These are phyloP conservation scores for Cotesia typhae DNA, from an alignment of 1,140 invertebrate species.

Conservation along the genomic window DNA sequence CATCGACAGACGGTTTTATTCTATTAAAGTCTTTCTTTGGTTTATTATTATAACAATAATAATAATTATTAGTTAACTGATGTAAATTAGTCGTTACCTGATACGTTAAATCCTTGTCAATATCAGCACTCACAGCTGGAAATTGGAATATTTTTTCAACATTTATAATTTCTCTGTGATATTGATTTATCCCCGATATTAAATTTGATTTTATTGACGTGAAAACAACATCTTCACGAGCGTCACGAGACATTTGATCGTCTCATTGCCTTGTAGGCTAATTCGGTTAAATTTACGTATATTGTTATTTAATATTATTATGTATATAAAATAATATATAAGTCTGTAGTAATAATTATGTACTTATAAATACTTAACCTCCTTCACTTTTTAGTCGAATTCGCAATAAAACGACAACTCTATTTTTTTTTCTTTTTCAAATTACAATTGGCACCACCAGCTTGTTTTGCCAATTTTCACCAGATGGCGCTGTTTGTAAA, in stretches of 20 bases:
- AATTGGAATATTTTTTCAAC: conserved; percentile 12
- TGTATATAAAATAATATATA: too few species aligned
- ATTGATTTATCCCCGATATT: conserved; percentile 50
- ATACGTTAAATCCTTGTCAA: not conserved
- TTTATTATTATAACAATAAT: conserved; percentile 1
- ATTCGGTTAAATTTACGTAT: not conserved
- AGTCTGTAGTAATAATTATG: too few species aligned
- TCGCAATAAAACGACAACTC: too few species aligned
- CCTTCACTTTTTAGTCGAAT: too few species aligned
- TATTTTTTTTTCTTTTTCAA: too few species aligned
- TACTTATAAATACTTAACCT: too few species aligned
- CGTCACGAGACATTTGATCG: conserved; percentile 55
- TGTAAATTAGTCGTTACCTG: conserved; percentile 10
- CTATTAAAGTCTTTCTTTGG: conserved; percentile 7
- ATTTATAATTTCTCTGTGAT: conserved; percentile 33
- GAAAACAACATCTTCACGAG: conserved; percentile 48
- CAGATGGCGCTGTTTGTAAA: too few species aligned
- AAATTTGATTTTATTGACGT: conserved; percentile 49
- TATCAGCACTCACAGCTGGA: too few species aligned
- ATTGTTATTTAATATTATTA: too few species aligned
- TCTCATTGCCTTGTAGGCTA: conserved; percentile 42
- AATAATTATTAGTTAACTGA: conserved; percentile 1
- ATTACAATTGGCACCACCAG: too few species aligned
- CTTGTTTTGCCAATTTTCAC: too few species aligned
- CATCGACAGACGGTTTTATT: too few species aligned